A percentile compares a stretch with the other conserved stretches of the same genome.
phyloP scores from a whole-genome alignment of 1,140 invertebrate species.

The Telenomus remus region DNA sequence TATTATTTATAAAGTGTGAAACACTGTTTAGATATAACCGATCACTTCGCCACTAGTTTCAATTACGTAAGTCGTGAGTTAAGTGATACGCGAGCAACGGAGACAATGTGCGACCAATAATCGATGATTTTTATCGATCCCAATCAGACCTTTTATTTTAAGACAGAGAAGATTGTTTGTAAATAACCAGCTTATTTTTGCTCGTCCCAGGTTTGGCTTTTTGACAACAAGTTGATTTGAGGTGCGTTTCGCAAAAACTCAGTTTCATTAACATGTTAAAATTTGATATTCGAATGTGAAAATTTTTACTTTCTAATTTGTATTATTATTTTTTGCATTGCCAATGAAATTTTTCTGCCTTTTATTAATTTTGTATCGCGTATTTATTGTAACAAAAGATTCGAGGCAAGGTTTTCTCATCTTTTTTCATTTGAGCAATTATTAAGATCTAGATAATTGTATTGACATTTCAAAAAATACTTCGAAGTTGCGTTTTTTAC shows the following conservation, averaged over 20 bases:
- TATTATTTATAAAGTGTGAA: conserved; percentile 38
- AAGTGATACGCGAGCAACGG: conserved; percentile 39
- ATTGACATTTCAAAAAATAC: background rate
- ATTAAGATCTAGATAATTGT: background rate
- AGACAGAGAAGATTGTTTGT: background rate
- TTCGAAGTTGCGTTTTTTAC: background rate
- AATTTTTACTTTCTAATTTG: background rate
- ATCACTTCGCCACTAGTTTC: conserved; percentile 47
- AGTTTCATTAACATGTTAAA: background rate
- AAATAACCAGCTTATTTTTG: background rate
- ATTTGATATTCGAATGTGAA: background rate
- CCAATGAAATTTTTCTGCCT: background rate
- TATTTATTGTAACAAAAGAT: no score
- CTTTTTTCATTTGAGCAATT: background rate
- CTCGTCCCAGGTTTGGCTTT: background rate
- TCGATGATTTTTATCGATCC: conserved; percentile 45
- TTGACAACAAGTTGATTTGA: background rate
- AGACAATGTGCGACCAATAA: conserved; percentile 28
- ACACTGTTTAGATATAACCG: conserved; percentile 27
- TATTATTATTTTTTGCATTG: no score
- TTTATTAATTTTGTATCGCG: no score
- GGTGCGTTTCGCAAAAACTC: no score
- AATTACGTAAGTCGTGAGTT: conserved; percentile 55
- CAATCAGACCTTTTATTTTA: conserved; percentile 22
- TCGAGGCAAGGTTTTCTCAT: no score